Base-by-base conservation (phyloP, 2,113 vertebrate genomes). In the Tyrannus savana region DNA sequence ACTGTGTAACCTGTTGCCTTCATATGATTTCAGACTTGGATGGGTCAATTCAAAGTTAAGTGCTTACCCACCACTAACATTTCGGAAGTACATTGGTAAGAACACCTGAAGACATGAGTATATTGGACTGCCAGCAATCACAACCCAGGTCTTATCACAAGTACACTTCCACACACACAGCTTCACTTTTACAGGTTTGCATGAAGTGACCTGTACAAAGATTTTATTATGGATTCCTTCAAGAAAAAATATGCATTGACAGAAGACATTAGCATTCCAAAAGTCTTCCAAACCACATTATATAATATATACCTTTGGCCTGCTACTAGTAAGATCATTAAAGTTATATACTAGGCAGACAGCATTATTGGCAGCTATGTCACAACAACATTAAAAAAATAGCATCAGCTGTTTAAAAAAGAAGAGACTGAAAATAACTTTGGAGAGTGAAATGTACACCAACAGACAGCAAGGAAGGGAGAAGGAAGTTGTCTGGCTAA, bases 41-140 rank as follows among this genome's bases (percentile, higher is more conserved):
- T 55, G 84, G 58, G 72, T 68, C 50, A 58, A 52, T 84, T 82
- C 68, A 49, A 89, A 95, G 37, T 37, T 76, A 96, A 96, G 94
- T 73, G 90, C 87, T 89, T 31, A 25, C 62, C 87, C 69, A 84
- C 76, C 92, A 84, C 37, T 52, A 85, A 80, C 19, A 1, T 59
- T 90, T 90, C 66, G 84, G 86, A 83, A 91, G 62, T 42, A 52
- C 53, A 90, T 39, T 37, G 39, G 62, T 94, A 90, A 89, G 91
- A 92, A 91, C 47, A 81, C 52, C 82, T 64, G 69, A 89, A 85
- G 91, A 96, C 92, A 3, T 72, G 95, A 93, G 93, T 85, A 28
- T 94, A 37, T 68, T 11, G 56, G 96, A 96, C 96, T 95, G 96
- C 95, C 94, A 95, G 95, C 95, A 96, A 95, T 93, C 95, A 83